These are phyloP conservation scores for Callorhinus ursinus DNA, from an alignment of 2,113 vertebrate genomes.

Conservation along the genomic window DNA sequence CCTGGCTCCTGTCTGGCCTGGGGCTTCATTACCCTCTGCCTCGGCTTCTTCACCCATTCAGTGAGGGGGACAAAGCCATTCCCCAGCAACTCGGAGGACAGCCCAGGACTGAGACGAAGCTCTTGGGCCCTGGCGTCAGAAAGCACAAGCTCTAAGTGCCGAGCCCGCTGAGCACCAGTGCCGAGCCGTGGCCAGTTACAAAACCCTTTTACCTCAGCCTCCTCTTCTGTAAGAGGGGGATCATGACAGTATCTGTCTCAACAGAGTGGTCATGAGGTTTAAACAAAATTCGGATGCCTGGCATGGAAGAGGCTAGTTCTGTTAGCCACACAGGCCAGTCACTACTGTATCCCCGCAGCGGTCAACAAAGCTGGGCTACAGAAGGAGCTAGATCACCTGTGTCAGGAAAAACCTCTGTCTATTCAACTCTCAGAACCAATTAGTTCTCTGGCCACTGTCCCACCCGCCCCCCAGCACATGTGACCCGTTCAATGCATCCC, in stretches of 20 bases:
- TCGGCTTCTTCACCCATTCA: neutral
- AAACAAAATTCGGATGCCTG: neutral
- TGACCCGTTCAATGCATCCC: fast-evolving
- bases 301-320: neutral
- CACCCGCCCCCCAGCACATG: no score
- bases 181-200: neutral
- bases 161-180: no score
- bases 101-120: neutral
- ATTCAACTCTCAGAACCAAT: fast-evolving
- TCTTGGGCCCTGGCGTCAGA: neutral
- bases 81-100: fast-evolving
- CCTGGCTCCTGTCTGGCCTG: neutral
- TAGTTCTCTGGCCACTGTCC: neutral
- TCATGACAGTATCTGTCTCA: neutral
- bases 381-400: neutral
- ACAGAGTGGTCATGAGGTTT: neutral
- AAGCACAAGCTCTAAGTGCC: fast-evolving
- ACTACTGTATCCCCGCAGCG: neutral
- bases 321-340: neutral
- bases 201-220: neutral
- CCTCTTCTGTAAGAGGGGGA: neutral
- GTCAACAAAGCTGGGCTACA: neutral
- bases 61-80: neutral
- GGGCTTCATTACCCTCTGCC: no score
- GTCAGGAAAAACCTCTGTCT: neutral